Evolutionary conservation across 1,140 invertebrate genomes (phyloP).

Genomic region (Caerostris darwini): DNA sequence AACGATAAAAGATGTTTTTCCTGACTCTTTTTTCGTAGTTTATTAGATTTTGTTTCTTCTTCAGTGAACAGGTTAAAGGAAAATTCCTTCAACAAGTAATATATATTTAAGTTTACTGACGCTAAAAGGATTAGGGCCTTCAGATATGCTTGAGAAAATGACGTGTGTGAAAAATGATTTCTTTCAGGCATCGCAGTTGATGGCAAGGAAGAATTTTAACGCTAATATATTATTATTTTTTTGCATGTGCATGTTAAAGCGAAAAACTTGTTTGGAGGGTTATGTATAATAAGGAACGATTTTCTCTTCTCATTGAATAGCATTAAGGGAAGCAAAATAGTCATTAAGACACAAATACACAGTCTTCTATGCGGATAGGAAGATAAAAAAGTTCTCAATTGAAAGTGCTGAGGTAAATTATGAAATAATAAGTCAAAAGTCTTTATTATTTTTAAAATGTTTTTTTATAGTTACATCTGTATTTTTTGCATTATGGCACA

Average conservation of each 20-base stretch:
- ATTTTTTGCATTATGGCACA: too few species aligned
- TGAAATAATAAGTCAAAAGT: too few species aligned
- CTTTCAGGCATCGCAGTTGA: background rate
- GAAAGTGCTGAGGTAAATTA: background rate
- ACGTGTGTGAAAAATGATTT: conserved; percentile 24
- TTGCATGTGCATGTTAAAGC: background rate
- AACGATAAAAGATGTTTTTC: background rate
- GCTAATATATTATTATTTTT: conserved; percentile 16
- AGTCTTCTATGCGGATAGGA: too few species aligned
- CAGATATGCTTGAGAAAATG: background rate
- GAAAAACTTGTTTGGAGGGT: background rate
- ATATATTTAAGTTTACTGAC: conserved; percentile 43
- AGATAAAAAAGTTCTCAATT: background rate
- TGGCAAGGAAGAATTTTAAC: background rate
- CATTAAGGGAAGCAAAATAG: too few species aligned
- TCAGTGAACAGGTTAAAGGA: background rate
- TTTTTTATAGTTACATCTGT: too few species aligned
- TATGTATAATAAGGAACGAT: background rate
- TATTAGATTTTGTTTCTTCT: conserved; percentile 8
- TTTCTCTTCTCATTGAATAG: background rate
- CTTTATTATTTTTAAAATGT: too few species aligned
- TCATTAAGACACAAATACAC: too few species aligned
- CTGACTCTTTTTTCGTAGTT: background rate
- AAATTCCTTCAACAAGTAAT: conserved; percentile 24
- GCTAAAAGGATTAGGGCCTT: conserved; percentile 37